Evolutionary conservation across 2,113 vertebrate species (phyloP).

Genomic region (Lamprotornis superbus): DNA sequence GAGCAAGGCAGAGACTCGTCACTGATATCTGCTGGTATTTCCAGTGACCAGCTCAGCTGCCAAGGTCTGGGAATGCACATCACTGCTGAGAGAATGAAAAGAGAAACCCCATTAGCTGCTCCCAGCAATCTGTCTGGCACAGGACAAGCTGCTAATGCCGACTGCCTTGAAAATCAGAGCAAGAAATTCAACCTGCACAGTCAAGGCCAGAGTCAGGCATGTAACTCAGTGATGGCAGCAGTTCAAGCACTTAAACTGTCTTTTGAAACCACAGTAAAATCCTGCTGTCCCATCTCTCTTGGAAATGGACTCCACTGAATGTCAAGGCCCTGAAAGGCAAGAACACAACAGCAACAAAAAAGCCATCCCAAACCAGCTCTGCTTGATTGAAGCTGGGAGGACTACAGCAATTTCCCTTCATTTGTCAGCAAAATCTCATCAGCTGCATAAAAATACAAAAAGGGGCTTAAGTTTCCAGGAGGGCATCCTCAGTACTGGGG

Average conservation of each 20-base stretch:
- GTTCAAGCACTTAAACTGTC: constrained; percentile 37
- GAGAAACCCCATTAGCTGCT: constrained; percentile 29
- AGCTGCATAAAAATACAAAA: background rate
- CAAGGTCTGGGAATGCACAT: background rate
- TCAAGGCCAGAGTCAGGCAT: constrained; percentile 1
- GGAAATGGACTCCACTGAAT: background rate
- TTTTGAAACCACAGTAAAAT: constrained; percentile 35
- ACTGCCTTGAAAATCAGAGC: constrained; percentile 24
- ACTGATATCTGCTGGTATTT: background rate
- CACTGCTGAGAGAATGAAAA: background rate
- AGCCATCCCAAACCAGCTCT: background rate
- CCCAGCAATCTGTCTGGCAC: background rate
- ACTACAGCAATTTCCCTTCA: background rate
- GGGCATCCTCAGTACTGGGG: background rate
- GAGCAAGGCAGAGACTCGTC: background rate
- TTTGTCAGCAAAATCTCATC: background rate
- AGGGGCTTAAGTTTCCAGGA: background rate
- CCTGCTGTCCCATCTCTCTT: background rate
- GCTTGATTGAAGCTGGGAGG: background rate
- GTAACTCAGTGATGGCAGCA: constrained; percentile 22
- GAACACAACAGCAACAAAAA: background rate
- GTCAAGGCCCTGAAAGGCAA: background rate
- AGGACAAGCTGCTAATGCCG: constrained; percentile 8
- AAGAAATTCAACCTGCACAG: constrained; percentile 27
- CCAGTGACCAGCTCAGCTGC: background rate